Base-by-base conservation (phyloP, 92 coral and sea anemone genomes). In the Diadumene lineata region DNA sequence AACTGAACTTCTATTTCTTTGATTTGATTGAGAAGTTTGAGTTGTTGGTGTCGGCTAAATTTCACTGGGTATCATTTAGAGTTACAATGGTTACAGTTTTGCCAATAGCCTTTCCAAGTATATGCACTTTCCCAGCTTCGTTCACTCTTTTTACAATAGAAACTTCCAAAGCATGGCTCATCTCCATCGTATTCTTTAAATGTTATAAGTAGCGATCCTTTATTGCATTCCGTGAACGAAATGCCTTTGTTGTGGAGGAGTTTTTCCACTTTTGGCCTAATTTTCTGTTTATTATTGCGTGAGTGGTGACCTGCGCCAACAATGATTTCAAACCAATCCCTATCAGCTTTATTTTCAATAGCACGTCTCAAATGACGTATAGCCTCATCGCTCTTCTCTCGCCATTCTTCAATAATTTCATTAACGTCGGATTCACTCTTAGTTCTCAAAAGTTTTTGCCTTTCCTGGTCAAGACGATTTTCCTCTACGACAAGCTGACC, bases 201-300 rank as follows among this genome's bases (percentile, higher is more conserved):
- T 0, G 90, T 86, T 31, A 86, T 84, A n/a, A 86, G 80, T 19
- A 86, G 70, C 7, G 86, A 69, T 0, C 90, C 90, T 77, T 80
- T 75, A 73, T 80, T 81, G 15, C 55, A 80, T 31, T 55, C 43
- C 17, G 3, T 56, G 32, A 58, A 81, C 23, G 33, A 24, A 7
- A 0, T 31, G 11, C 71, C 46, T 17, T 16, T 57, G 60, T 76
- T 50, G 7, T 38, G 65, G 28, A 86, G 84, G 62, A 70, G 72
- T 30, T 44, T 66, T 48, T 86, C 83, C 11, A 86, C 90, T 65
- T 72, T 82, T 76, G 90, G 90, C 57, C 85, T 76, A 34, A 86
- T 81, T 27, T 64, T 76, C 50, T 86, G 90, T 32, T 62, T 53
- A 19, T 76, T 57, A 15, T 51, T 33, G 4, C 31, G 30, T 13